Evolutionary conservation across 2,888 invertebrate species (phyloP), one percentile per base, ranked within the genome.

Genomic region (Vanessa cardui): DNA sequence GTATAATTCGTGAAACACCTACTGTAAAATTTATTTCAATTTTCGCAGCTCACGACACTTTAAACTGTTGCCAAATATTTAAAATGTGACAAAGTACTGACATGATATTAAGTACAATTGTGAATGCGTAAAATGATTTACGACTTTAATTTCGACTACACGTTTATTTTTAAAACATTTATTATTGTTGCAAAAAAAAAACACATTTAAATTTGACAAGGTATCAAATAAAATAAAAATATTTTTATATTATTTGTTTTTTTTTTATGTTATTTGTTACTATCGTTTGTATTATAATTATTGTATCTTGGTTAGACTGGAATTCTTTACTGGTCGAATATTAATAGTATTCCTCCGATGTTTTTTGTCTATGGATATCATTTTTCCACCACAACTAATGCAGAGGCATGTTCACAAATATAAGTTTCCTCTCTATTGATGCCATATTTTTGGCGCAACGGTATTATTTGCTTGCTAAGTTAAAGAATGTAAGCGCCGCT

Each of bases 1-100:
- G 72, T 74, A 73, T 72, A 76, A 76, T 76, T 72, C 73, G 73
- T 67, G 70, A 72, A 70, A 72, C 69, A 69, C 67, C 70, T 62
- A 47, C 62, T 44, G 56, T 45, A 33, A 60, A 65, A 65, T 69
- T 60, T 63, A 66, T 69, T 66, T 66, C 56, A 62, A 65, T 59
- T 62, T 66, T 61, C 54, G 44, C 62, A 58, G 62, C 46, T 65
- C 54, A 45, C 50, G 64, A 64, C 68, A 59, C 46, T 61, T 64
- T 46, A 64, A 45, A 59, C 20, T 56, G 62, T 67, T 62, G 52
- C 62, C 52, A 52, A 62, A 62, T 62, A 52, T 59, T 64, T 63
- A 31, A 61, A 61, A 58, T 61, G 49, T 64, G 61, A 60, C 60
- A 63, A 63, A 64, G 45, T 61, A 47, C 45, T 63, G 63, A 63